Base-by-base conservation (phyloP, 2,888 invertebrate species). In the Lasioglossum marginatum region DNA sequence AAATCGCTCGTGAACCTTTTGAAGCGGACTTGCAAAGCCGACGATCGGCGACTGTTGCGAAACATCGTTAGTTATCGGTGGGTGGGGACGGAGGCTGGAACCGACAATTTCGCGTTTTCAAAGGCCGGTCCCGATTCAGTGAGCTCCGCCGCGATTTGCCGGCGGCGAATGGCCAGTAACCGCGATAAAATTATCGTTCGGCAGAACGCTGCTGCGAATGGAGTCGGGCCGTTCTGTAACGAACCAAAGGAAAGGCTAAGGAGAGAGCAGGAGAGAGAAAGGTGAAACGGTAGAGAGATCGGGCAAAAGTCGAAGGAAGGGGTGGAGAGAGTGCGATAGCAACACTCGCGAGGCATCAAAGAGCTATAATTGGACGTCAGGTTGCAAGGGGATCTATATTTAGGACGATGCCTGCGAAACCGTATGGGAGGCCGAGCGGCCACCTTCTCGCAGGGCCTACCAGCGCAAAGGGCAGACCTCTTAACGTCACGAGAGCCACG, bases 401-500 rank as follows among this genome's bases (percentile, higher is more conserved):
- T 94, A 94, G 93, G 93, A 89, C 90, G 92, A 92, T 87, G 92
- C 90, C 92, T 90, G 86, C 91, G 88, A 93, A 93, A 92, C 90
- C 90, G 91, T 92, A 89, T 88, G 90, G 87, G 91, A 90, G 87
- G 88, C 82, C 86, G 72, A 85, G 45, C 80, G 87, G 89, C 87
- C 86, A 88, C 91, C 88, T 81, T 89, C 88, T 85, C 82, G 90
- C 78, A 86, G 88, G 86, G 88, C 88, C 92, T 87, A 89, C 85
- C 82, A 89, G 89, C 89, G 91, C 90, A 92, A 90, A 91, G 92
- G 92, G 90, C 92, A 93, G 92, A 92, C 92, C 94, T 94, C 94
- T 94, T 94, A 94, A 93, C 93, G 94, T 94, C 94, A 94, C 93
- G 94, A 93, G 92, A 93, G 93, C 92, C 92, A 93, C 93, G 93